phyloP scores from a whole-genome alignment of 2,113 vertebrate genomes.

The Lepisosteus osseus region DNA sequence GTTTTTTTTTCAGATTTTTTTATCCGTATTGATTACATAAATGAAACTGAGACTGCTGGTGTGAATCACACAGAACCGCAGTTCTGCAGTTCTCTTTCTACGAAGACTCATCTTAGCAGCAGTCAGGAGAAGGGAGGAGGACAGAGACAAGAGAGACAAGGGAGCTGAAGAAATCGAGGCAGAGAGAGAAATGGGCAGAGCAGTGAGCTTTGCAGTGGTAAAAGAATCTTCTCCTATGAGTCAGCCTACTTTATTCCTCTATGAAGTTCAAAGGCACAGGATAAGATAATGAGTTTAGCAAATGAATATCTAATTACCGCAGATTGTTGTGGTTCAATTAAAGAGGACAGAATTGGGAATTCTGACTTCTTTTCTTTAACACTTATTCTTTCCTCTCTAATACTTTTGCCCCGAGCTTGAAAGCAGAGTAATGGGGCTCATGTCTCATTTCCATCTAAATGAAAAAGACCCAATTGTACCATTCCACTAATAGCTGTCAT shows the following conservation, averaged over 20 bases:
- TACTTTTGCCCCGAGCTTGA: constrained; percentile 58
- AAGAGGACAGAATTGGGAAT: neutral
- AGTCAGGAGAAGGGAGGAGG: no score
- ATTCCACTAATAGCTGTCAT: no score
- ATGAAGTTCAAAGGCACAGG: constrained; percentile 50
- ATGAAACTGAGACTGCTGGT: no score
- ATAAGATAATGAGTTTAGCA: constrained; percentile 23
- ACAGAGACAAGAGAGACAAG: no score
- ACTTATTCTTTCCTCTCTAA: constrained; percentile 2
- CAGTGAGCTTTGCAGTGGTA: neutral
- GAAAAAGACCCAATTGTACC: no score
- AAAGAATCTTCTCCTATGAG: constrained; percentile 36
- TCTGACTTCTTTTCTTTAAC: constrained; percentile 5
- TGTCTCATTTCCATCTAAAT: constrained; percentile 59
- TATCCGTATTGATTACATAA: no score
- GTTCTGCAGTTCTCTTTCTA: no score
- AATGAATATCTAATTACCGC: constrained; percentile 52
- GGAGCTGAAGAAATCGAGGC: neutral
- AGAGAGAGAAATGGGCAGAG: neutral
- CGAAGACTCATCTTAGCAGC: no score
- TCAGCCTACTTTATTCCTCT: constrained; percentile 58
- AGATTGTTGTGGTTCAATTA: neutral
- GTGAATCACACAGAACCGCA: no score
- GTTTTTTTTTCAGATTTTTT: no score
- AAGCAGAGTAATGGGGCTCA: constrained; percentile 64